Evolutionary conservation across 2,113 vertebrate genomes (phyloP).

Genomic region (Falcunculus frontatus): DNA sequence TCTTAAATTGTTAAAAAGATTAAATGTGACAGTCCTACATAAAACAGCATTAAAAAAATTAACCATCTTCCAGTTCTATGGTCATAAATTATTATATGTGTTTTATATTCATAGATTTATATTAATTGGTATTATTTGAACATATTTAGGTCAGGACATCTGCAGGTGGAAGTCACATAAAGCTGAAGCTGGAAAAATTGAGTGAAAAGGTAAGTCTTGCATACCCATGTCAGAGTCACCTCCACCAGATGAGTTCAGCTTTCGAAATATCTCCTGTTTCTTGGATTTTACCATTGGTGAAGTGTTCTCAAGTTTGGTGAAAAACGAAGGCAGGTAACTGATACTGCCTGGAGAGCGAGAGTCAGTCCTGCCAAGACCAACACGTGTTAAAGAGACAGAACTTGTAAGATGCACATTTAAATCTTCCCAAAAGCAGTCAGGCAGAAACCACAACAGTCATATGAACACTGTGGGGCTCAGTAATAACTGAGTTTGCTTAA

Average conservation of each 20-base stretch:
- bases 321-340: constrained; percentile 93
- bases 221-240: constrained; percentile 97
- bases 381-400: background rate
- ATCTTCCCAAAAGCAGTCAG: background rate
- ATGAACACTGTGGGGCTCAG: background rate
- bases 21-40: background rate
- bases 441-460: background rate
- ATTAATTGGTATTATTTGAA: background rate
- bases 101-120: background rate
- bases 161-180: background rate
- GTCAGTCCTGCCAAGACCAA: constrained; percentile 80
- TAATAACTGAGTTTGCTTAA: background rate
- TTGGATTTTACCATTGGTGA: constrained; percentile 97
- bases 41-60: background rate
- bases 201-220: constrained; percentile 69
- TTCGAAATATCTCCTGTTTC: constrained; percentile 99
- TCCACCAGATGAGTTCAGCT: constrained; percentile 95
- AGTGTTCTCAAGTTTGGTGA: constrained; percentile 96
- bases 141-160: background rate
- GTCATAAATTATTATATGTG: background rate
- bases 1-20: background rate
- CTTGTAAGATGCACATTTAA: background rate
- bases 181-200: background rate
- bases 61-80: background rate
- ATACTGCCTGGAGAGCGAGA: constrained; percentile 91